phyloP scores from a whole-genome alignment of 2,113 vertebrate genomes.

The Conger conger region DNA sequence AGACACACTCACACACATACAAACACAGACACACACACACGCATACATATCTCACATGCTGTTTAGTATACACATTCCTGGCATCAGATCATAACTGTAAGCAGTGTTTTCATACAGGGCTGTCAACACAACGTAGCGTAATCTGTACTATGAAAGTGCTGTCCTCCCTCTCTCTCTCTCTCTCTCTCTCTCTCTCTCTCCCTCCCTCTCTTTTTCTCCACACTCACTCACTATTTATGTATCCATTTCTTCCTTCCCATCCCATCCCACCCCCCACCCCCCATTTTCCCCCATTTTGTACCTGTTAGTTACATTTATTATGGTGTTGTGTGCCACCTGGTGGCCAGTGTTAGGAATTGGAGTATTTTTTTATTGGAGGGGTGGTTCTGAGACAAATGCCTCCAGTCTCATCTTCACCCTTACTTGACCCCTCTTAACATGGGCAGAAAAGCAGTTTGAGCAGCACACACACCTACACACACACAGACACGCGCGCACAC shows the following conservation, averaged over 20 bases:
- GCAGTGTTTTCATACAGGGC: conserved; percentile 18
- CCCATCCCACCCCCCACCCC: not conserved
- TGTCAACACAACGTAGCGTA: not conserved
- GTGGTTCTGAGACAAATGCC: not conserved
- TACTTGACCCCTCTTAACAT: not conserved
- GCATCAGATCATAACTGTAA: conserved; percentile 16
- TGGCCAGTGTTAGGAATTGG: not conserved
- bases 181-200: not conserved
- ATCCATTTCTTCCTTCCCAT: not conserved
- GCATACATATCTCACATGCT: not conserved
- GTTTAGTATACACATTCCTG: conserved; percentile 19
- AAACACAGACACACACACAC: not conserved
- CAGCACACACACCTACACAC: too few relatives aligned
- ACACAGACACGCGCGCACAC: too few relatives aligned
- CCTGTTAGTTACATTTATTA: not conserved
- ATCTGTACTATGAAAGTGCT: not conserved
- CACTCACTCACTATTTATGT: not conserved
- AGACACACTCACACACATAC: not conserved
- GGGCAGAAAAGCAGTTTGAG: too few relatives aligned
- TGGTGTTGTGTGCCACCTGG: conserved; percentile 8
- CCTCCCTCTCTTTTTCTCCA: not conserved
- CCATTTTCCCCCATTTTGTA: not conserved
- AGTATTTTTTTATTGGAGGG: not conserved
- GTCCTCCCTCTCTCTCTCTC: not conserved
- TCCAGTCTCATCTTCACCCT: not conserved